Evolutionary conservation across 1,140 invertebrate species (phyloP).

Genomic region (Gryllus bimaculatus): DNA sequence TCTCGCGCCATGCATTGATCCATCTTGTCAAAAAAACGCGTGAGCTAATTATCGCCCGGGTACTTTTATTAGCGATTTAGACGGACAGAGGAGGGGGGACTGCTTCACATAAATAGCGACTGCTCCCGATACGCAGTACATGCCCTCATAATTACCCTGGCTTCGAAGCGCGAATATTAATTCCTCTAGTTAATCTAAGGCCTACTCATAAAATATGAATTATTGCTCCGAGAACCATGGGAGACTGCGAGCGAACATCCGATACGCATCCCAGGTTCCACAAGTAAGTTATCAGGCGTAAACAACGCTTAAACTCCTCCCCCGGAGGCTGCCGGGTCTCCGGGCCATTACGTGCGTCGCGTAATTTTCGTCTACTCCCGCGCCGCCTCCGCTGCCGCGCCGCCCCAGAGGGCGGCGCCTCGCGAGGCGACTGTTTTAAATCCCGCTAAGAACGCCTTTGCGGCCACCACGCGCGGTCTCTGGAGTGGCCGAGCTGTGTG

Average conservation of each 20-base stretch:
- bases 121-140: too few species aligned
- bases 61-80: too few species aligned
- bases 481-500: too few species aligned
- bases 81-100: too few species aligned
- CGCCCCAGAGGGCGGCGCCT: too few species aligned
- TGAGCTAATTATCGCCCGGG: too few species aligned
- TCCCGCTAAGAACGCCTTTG: not conserved
- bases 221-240: not conserved
- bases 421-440: not conserved
- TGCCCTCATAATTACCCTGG: not conserved
- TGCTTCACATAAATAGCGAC: too few species aligned
- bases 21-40: too few species aligned
- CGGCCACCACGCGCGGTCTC: not conserved
- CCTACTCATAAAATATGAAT: constrained; percentile 1
- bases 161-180: not conserved
- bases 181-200: not conserved
- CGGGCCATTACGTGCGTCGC: not conserved
- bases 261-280: not conserved
- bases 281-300: not conserved
- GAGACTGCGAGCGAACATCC: not conserved
- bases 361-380: not conserved
- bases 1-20: too few species aligned
- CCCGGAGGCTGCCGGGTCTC: not conserved
- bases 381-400: too few species aligned
- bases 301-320: not conserved